phyloP scores from a whole-genome alignment of 2,888 invertebrate genomes.

The Anthophora plumipes region DNA sequence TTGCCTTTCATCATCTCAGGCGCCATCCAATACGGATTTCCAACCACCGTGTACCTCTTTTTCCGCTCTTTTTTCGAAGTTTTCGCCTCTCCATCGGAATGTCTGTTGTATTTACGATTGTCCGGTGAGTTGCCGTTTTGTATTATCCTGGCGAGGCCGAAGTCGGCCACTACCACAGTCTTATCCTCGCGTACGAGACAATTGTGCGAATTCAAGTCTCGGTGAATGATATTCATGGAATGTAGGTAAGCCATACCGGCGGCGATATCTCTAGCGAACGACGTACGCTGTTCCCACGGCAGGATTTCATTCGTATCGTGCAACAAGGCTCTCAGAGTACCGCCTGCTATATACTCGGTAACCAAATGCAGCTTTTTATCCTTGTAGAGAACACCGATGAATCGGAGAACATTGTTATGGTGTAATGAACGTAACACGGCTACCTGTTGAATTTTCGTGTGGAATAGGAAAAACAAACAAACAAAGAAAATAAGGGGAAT shows the following conservation, averaged over 20 bases:
- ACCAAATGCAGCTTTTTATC: slow-evolving; percentile 96
- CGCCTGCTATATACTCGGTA: slow-evolving; percentile 96
- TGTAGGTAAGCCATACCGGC: slow-evolving; percentile 97
- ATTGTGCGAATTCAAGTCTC: slow-evolving; percentile 98
- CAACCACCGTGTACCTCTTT: slow-evolving; percentile 97
- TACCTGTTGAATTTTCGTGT: slow-evolving; percentile 86
- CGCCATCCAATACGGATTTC: slow-evolving; percentile 99
- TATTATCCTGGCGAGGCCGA: slow-evolving; percentile 95
- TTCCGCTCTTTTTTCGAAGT: slow-evolving; percentile 89
- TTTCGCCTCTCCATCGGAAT: slow-evolving; percentile 84
- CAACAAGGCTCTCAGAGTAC: slow-evolving; percentile 93
- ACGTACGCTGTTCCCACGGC: slow-evolving; percentile 92
- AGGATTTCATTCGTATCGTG: slow-evolving; percentile 90
- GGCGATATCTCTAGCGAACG: slow-evolving; percentile 96
- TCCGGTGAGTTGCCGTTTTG: slow-evolving; percentile 85
- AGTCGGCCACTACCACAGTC: slow-evolving; percentile 97
- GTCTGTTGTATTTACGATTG: slow-evolving; percentile 81
- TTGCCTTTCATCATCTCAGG: slow-evolving; percentile 99
- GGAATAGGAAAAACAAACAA: no score
- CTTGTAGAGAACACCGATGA: slow-evolving; percentile 96
- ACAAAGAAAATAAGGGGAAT: background rate
- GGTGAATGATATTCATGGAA: slow-evolving; percentile 96
- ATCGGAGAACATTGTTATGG: slow-evolving; percentile 95
- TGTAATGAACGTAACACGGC: slow-evolving; percentile 95
- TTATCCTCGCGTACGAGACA: slow-evolving; percentile 96